Conservation (phyloP, 1,140 invertebrate species). For the Elysia chlorotica region DNA sequence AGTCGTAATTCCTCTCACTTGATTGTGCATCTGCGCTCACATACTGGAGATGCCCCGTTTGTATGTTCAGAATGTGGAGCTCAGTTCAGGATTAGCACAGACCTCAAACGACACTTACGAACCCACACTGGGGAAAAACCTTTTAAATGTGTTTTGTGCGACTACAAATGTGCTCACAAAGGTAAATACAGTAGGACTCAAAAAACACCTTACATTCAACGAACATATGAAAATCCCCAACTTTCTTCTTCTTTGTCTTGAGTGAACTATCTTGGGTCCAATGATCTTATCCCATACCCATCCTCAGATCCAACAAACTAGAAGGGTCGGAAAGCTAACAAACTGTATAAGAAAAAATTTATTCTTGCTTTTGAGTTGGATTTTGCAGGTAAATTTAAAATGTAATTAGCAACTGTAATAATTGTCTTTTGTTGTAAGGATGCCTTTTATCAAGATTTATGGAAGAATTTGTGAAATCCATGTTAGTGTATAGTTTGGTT, state of each 20-base stretch:
- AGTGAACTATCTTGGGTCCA: too few species aligned
- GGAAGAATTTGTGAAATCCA: not conserved
- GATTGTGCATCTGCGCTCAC: constrained; percentile 71
- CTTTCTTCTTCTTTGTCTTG: too few species aligned
- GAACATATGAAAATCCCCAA: too few species aligned
- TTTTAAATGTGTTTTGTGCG: constrained; percentile 73
- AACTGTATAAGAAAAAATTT: too few species aligned
- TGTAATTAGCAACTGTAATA: not conserved
- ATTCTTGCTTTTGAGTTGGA: too few species aligned
- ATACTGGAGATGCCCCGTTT: constrained; percentile 71
- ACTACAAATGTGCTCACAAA: constrained; percentile 51
- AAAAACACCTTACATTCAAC: too few species aligned
- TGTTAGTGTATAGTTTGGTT: not conserved
- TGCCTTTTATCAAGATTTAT: not conserved
- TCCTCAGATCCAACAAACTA: too few species aligned
- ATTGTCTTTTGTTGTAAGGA: not conserved
- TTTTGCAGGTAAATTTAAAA: too few species aligned
- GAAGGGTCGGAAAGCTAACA: too few species aligned
- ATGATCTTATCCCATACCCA: too few species aligned
- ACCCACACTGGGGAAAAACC: constrained; percentile 85
- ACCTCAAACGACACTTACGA: constrained; percentile 77
- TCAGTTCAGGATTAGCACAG: constrained; percentile 64
- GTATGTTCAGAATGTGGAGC: constrained; percentile 70
- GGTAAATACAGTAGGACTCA: too few species aligned
- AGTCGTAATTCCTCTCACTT: constrained; percentile 63